Evolutionary conservation across 2,113 vertebrate genomes (phyloP).

Genomic region (Tragelaphus scriptus): DNA sequence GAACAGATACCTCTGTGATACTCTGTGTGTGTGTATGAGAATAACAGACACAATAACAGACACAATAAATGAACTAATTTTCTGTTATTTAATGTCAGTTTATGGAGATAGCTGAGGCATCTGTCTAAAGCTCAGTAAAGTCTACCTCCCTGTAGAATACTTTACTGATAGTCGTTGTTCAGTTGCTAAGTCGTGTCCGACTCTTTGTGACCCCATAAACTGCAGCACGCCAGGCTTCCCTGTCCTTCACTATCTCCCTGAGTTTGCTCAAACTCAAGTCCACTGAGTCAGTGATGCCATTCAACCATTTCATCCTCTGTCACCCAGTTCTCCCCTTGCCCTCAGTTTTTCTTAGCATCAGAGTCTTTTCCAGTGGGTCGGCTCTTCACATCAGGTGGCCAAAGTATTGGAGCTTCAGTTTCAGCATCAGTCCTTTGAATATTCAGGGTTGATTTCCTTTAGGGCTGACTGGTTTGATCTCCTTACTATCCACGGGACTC

Average conservation of each 20-base stretch:
- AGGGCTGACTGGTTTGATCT: not conserved
- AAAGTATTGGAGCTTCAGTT: not conserved
- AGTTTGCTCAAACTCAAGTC: not conserved
- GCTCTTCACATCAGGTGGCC: not conserved
- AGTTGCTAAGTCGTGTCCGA: not conserved
- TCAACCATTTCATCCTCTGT: not conserved
- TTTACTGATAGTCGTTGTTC: not conserved
- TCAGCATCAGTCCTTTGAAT: not conserved
- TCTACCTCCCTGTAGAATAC: not conserved
- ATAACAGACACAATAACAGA: not conserved
- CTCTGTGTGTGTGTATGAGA: not conserved
- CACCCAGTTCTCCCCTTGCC: not conserved
- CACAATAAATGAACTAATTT: not conserved
- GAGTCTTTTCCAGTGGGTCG: accelerated
- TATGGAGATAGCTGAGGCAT: not conserved
- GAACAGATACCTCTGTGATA: not conserved
- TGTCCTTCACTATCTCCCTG: not conserved
- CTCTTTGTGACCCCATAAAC: not conserved
- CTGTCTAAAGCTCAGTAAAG: not conserved
- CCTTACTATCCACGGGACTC: not conserved
- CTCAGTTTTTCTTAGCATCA: not conserved
- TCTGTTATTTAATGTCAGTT: not conserved
- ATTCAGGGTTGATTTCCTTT: not conserved
- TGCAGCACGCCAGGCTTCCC: not conserved
- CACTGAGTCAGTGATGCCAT: not conserved